These are phyloP conservation scores for Lithophane ornitopus DNA, from an alignment of 2,888 invertebrate species.

Conservation along the genomic window DNA sequence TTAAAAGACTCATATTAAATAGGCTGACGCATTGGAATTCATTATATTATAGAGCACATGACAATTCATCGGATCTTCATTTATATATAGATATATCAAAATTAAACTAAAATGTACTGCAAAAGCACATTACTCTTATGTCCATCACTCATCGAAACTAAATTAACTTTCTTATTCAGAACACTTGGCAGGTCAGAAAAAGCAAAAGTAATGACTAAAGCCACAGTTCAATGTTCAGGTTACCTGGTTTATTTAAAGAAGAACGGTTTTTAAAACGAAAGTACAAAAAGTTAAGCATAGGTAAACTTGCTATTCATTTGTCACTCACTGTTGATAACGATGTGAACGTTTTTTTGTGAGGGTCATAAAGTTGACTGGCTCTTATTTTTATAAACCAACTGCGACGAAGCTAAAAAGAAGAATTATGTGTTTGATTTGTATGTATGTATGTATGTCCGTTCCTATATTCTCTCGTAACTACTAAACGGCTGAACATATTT, in stretches of 20 bases:
- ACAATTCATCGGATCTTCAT: not conserved
- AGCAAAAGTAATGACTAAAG: slow-evolving; percentile 20
- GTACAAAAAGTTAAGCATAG: not conserved
- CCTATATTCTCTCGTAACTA: no score
- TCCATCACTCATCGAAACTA: slow-evolving; percentile 19
- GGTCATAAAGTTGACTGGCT: not conserved
- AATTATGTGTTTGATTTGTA: no score
- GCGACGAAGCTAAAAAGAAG: no score
- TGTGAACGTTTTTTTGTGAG: not conserved
- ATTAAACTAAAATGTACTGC: slow-evolving; percentile 1
- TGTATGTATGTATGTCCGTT: no score
- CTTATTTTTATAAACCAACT: not conserved
- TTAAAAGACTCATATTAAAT: slow-evolving; percentile 5
- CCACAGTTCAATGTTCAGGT: slow-evolving; percentile 32
- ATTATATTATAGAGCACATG: not conserved
- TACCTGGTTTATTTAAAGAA: slow-evolving; percentile 21
- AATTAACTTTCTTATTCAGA: slow-evolving; percentile 23
- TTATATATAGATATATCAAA: not conserved
- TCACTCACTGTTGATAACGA: no score
- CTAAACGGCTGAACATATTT: no score
- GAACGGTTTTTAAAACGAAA: slow-evolving; percentile 7
- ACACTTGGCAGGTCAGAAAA: slow-evolving; percentile 21
- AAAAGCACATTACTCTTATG: not conserved
- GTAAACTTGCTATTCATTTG: not conserved
- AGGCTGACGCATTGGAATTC: not conserved